These are phyloP conservation scores for Trissolcus japonicus DNA, from an alignment of 2,888 invertebrate genomes.

Conservation along the genomic window DNA sequence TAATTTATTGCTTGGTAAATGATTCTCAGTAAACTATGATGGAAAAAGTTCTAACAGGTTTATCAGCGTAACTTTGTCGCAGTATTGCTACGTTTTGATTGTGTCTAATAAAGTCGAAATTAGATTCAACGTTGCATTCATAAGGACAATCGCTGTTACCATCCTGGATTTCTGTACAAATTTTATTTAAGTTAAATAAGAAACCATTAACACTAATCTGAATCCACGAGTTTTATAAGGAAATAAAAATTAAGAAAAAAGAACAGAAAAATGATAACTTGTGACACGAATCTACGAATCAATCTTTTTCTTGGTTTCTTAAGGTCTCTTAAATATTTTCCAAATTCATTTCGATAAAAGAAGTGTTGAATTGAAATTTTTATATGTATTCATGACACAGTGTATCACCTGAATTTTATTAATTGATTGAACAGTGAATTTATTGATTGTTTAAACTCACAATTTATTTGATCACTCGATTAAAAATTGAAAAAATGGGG, in stretches of 20 bases:
- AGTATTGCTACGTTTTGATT: no score
- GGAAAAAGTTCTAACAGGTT: no score
- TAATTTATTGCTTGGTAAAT: no score
- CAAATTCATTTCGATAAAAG: neutral
- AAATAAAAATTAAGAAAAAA: neutral
- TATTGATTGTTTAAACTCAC: neutral
- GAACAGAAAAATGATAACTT: constrained; percentile 3
- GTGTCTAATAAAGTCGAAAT: neutral
- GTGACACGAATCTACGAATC: constrained; percentile 25
- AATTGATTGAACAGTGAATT: constrained; percentile 14
- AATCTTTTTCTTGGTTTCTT: constrained; percentile 51
- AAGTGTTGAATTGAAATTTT: no score
- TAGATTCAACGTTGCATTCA: constrained; percentile 12
- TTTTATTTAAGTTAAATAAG: constrained; percentile 27
- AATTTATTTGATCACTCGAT: neutral
- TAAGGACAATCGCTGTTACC: constrained; percentile 34
- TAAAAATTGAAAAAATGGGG: no score
- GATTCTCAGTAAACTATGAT: no score
- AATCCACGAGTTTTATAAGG: constrained; percentile 15
- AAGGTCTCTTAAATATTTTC: constrained; percentile 41
- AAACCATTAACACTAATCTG: constrained; percentile 39
- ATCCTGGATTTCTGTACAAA: constrained; percentile 24
- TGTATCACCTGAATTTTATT: no score
- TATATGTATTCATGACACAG: no score
- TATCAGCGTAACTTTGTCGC: no score